Evolutionary conservation across 2,797 vertebrate genomes (phyloP).

Genomic region (Iguana delicatissima): DNA sequence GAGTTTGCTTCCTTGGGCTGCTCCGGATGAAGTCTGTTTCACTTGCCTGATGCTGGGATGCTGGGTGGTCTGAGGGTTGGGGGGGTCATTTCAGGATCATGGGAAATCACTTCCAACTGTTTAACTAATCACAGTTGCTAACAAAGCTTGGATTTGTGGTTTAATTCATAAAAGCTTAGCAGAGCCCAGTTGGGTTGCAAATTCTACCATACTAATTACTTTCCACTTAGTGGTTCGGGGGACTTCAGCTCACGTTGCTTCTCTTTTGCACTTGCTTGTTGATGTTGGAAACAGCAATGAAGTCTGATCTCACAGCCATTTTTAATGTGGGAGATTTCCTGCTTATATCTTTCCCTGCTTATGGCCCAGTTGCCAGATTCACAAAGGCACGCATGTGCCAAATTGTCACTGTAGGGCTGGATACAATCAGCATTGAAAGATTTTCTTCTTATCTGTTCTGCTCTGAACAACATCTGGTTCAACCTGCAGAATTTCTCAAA

Average conservation of each 20-base stretch:
- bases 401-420: background rate
- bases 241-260: rapidly evolving
- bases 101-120: conserved; percentile 38
- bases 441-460: background rate
- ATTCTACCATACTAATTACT: conserved; percentile 24
- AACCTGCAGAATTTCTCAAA: background rate
- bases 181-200: background rate
- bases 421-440: background rate
- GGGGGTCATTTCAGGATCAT: conserved; percentile 22
- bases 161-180: conserved; percentile 33
- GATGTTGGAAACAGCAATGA: background rate
- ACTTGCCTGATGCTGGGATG: background rate
- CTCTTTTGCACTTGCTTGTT: background rate
- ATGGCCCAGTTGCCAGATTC: background rate
- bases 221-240: rapidly evolving
- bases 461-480: background rate
- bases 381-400: background rate
- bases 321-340: background rate
- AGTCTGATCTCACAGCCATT: too few relatives aligned
- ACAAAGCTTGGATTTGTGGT: conserved; percentile 30
- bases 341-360: background rate
- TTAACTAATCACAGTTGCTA: conserved; percentile 41
- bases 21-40: background rate
- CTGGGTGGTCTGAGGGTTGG: too few relatives aligned
- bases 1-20: rapidly evolving